A percentile compares a stretch with the other conserved stretches of the same genome.
phyloP scores from a whole-genome alignment of 1,140 invertebrate species.

The Spodoptera frugiperda region DNA sequence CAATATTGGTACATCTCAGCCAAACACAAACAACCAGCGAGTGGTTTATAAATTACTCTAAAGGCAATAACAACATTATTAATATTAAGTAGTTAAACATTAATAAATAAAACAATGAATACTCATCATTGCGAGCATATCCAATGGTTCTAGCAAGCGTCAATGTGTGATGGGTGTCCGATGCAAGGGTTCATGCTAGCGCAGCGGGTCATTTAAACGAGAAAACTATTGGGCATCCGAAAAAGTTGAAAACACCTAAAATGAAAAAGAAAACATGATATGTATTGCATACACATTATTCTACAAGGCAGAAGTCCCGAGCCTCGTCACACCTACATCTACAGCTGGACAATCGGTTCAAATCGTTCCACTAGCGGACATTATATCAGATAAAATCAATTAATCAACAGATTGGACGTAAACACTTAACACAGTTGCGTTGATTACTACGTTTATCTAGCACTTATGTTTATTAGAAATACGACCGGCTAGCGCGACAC shows the following conservation, averaged over 20 bases:
- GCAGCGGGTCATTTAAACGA: slow-evolving; percentile 84
- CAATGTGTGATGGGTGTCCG: slow-evolving; percentile 71
- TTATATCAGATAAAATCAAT: not conserved
- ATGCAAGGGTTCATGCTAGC: slow-evolving; percentile 70
- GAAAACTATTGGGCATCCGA: slow-evolving; percentile 86
- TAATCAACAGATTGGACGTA: slow-evolving; percentile 1
- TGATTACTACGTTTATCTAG: slow-evolving; percentile 6
- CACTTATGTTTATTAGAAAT: not conserved
- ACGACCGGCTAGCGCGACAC: not conserved
- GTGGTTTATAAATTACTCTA: slow-evolving; percentile 41
- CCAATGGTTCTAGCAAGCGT: slow-evolving; percentile 80
- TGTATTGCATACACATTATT: slow-evolving; percentile 63
- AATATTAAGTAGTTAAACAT: slow-evolving; percentile 53
- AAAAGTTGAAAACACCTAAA: slow-evolving; percentile 87
- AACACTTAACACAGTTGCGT: not conserved
- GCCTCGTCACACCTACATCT: slow-evolving; percentile 51
- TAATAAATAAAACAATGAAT: slow-evolving; percentile 81
- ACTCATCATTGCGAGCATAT: slow-evolving; percentile 85
- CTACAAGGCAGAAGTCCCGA: slow-evolving; percentile 48
- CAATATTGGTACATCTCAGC: slow-evolving; percentile 17
- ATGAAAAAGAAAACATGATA: slow-evolving; percentile 85
- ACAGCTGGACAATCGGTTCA: not conserved
- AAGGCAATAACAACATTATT: slow-evolving; percentile 55
- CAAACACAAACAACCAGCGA: slow-evolving; percentile 29
- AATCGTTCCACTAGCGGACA: not conserved